Evolutionary conservation across 2,888 invertebrate genomes (phyloP).

Genomic region (Diarsia dahlii): DNA sequence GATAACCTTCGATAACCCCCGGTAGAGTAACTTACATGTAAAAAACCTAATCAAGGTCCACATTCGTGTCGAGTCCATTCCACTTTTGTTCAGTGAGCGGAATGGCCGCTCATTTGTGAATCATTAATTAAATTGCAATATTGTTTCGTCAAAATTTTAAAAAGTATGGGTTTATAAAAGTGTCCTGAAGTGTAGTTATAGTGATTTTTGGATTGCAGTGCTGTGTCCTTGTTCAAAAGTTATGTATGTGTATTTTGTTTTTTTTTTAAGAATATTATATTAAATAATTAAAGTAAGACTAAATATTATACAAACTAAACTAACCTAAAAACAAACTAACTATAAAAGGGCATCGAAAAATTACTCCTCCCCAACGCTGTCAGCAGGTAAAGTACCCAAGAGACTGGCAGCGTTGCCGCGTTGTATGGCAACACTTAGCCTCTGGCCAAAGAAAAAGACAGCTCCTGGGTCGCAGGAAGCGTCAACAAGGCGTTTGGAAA

Average conservation of each 20-base stretch:
- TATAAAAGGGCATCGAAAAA: too few species aligned
- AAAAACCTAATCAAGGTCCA: conserved; percentile 71
- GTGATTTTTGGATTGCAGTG: conserved; percentile 60
- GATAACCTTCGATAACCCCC: conserved; percentile 76
- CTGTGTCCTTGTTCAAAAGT: conserved; percentile 21
- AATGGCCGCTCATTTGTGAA: conserved; percentile 57
- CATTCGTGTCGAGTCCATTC: conserved; percentile 65
- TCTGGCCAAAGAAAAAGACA: too few species aligned
- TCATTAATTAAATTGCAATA: conserved; percentile 29
- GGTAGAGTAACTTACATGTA: conserved; percentile 56
- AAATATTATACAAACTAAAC: too few species aligned
- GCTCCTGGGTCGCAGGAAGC: too few species aligned
- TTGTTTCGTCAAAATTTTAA: conserved; percentile 6
- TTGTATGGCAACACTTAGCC: too few species aligned
- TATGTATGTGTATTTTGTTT: conserved; percentile 45
- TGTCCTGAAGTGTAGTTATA: conserved; percentile 7
- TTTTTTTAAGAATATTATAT: fast-evolving
- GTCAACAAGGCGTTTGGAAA: too few species aligned
- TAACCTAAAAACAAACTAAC: too few species aligned
- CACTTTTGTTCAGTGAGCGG: conserved; percentile 62
- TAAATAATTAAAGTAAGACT: too few species aligned
- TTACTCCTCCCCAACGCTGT: too few species aligned
- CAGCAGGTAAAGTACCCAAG: too few species aligned
- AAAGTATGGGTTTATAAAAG: conserved; percentile 17
- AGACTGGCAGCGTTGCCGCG: too few species aligned